These are phyloP conservation scores for Drymonia ruficornis DNA, from an alignment of 2,888 invertebrate genomes.

Conservation along the genomic window DNA sequence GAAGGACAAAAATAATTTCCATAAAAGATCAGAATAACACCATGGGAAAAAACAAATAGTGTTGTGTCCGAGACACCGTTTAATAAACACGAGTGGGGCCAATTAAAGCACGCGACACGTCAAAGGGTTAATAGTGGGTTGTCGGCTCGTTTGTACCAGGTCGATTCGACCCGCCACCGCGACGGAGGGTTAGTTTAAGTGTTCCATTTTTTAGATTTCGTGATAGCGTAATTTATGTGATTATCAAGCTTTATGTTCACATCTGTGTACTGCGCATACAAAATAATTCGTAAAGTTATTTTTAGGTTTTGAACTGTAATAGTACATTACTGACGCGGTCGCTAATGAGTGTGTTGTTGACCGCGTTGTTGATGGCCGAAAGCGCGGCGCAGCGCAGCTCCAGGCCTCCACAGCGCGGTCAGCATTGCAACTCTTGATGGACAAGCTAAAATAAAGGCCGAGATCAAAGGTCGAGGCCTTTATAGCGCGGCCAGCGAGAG, in stretches of 20 bases:
- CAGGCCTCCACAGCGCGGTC: no score
- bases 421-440: no score
- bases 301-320: no score
- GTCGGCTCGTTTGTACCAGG: conserved; percentile 46
- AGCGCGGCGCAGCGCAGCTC: no score
- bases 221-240: conserved; percentile 34
- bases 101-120: conserved; percentile 78
- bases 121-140: conserved; percentile 77
- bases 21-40: conserved; percentile 50
- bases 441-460: no score
- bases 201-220: conserved; percentile 41
- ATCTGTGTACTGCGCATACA: no score
- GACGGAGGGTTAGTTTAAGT: conserved; percentile 41
- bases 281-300: no score
- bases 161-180: conserved; percentile 24
- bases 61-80: conserved; percentile 63
- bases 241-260: conserved; percentile 9
- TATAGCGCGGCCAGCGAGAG: no score
- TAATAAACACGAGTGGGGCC: conserved; percentile 68
- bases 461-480: no score
- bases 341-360: no score
- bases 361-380: no score
- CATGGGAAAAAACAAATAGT: conserved; percentile 71
- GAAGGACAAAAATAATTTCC: background rate
- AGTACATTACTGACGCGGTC: no score